Evolutionary conservation across 2,113 vertebrate species (phyloP), one percentile per base, ranked within the genome.

Genomic region (Pseudorectes ferrugineus): DNA sequence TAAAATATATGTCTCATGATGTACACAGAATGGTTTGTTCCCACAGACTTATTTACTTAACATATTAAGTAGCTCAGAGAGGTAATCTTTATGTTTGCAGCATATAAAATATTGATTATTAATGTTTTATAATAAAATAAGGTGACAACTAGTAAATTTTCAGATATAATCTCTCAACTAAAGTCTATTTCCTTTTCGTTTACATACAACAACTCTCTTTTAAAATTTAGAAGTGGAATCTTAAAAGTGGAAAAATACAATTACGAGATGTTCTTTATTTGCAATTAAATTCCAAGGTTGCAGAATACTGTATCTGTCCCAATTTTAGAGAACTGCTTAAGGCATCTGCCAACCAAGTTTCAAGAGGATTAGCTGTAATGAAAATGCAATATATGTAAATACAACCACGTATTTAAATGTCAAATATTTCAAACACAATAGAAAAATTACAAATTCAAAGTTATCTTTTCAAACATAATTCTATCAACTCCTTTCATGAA

Each of bases 321-420:
- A 96, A 86, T 96, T 96, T 93, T 93, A 85, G 76, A 80, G 75
- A 94, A 96, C 88, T 92, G 96, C 96, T 96, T 95, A 95, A 95
- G 93, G 95, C 96, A 96, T 96, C 78, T 97, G 95, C 85, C 93
- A 97, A 95, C 78, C 93, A 97, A 97, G 82, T 97, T 97, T 96
- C 95, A 97, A 96, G 94, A 94, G 92, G 94, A 97, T 97, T 97
- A 96, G 72, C 82, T 77, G 52, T 95, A 96, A 96, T 96, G 95
- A 97, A 97, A 97, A 97, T 96, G 95, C 96, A 97, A 95, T 89
- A 94, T 96, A 97, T 96, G 94, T 97, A 97, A 97, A 97, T 97
- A 96, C 46, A 94, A 66, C n/a, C 78, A 88, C 1, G 0, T 94
- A 95, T 70, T 94, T 94, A 97, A 95, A 96, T 93, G 92, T 77